Evolutionary conservation across 2,888 invertebrate species (phyloP), one percentile per base, ranked within the genome.

Genomic region (Candidula unifasciata): DNA sequence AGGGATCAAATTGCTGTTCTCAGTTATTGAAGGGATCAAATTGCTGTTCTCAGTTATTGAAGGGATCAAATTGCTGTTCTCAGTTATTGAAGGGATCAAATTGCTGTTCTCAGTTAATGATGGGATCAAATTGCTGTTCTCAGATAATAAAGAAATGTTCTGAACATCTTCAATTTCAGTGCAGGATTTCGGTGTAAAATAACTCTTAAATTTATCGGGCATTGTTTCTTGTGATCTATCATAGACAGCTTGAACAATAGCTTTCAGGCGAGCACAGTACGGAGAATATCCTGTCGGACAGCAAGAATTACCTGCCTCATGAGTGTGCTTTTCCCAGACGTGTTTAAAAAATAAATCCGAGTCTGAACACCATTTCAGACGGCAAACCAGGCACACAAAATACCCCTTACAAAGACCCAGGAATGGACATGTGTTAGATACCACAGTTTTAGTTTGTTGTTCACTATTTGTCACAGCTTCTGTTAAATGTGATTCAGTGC

Each of bases 301-400:
- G 52, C 66, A 74, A 33, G 64, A 76, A 76, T 64, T 66, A 54
- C 68, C 54, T 30, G 37, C 44, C 24, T 18, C 66, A 68, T 82
- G 82, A 8, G 52, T 27, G 54, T 82, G 82, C 27, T 76, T 66
- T 52, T 66, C 13, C 82, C 82, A 82, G 16, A 82, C 68, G 68
- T 82, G 82, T n/a, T 68, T 76, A 52, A 82, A 76, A 68, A 82
- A 82, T 44, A 44, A 44, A 33, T 52, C 37, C 52, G 44, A 30
- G 10, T 66, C 66, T 44, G n/a, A 18, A 30, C 33, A 54, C 82
- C 82, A 82, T 35, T 82, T 74, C n/a, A 33, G 44, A 16, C 24
- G 5, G 76, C 82, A 82, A 1, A n/a, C 66, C 10, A 82, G 73
- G 44, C 82, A 82, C 44, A 76, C 76, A 33, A 37, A 76, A 82